Base-by-base conservation (phyloP, 1,140 invertebrate genomes). In the Dolichoris vasculosae region DNA sequence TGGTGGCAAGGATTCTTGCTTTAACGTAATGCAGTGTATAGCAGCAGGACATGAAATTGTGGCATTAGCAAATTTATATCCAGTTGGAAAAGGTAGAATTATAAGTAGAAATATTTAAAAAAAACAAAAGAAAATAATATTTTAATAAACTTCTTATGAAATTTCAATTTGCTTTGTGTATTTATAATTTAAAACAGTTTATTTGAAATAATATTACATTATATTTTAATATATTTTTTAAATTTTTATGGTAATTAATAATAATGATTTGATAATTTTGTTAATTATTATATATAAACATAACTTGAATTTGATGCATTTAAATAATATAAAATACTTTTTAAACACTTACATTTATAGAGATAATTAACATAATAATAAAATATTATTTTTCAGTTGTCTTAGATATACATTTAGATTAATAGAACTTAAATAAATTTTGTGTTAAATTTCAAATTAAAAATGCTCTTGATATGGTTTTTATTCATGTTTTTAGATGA, bases 1-100 rank as follows among this genome's bases (percentile, higher is more conserved):
- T 94, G 99, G 99, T 90, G 99, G 99, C 85, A 99, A 99, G 94
- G 99, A 99, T 94, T 99, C 98, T 94, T 99, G 97, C 94, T 99
- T 97, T 94, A 99, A 99, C 93, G 98, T 99, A 96, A 97, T 99
- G 96, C 97, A 99, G 94, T 99, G 98, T 94, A 96, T 99, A 88
- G 96, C 96, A 89, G 97, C 98, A 91, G 98, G 98, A 55, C 99
- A 99, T 94, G 95, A 98, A 90, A 97, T 99, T 90, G 97, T 99
- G 43, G 99, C 98, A 59, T 93, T 99, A 89, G 99, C 98, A 80
- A 99, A 99, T 95, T 95, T 99, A 88, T 95, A 96, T 94, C 99
- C 99, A 86, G 94, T 96, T 91, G 95, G 95, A 90, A 96, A 96
- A 95, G 97, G 97, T 97, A 95, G n/a, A 48, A 43, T 32, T n/a